A percentile compares a stretch with the other conserved stretches of the same genome.
Conservation (phyloP, 2,888 invertebrate species). For the Notodonta ziczac region DNA sequence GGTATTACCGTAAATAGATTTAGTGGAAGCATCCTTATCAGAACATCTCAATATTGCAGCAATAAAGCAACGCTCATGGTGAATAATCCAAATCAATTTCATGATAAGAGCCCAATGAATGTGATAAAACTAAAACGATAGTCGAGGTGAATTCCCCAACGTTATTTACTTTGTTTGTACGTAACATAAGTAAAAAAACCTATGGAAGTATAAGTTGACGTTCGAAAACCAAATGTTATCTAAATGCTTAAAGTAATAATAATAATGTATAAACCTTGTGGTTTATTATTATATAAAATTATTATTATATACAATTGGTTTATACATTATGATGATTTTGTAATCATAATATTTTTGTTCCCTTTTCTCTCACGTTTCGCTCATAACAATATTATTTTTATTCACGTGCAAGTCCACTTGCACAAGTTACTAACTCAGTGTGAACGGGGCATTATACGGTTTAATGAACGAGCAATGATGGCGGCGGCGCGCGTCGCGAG, state of each 20-base stretch:
- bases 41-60: not conserved
- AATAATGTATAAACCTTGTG: no score
- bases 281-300: no score
- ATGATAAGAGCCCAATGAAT: not conserved
- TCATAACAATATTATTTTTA: not conserved
- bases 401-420: constrained; percentile 35
- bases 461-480: constrained; percentile 81
- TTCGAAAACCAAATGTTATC: no score
- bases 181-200: not conserved
- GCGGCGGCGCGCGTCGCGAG: constrained; percentile 74
- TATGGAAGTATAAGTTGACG: not conserved
- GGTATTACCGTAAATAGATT: no score
- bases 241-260: no score
- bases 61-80: not conserved
- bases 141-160: not conserved
- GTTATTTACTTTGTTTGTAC: not conserved
- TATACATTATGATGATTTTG: no score
- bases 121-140: not conserved
- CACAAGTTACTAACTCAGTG: constrained; percentile 42
- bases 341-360: no score
- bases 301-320: no score
- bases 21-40: not conserved
- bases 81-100: not conserved
- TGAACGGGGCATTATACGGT: constrained; percentile 73
- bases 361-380: no score